phyloP scores from a whole-genome alignment of 1,140 invertebrate species.

The Vanessa atalanta region DNA sequence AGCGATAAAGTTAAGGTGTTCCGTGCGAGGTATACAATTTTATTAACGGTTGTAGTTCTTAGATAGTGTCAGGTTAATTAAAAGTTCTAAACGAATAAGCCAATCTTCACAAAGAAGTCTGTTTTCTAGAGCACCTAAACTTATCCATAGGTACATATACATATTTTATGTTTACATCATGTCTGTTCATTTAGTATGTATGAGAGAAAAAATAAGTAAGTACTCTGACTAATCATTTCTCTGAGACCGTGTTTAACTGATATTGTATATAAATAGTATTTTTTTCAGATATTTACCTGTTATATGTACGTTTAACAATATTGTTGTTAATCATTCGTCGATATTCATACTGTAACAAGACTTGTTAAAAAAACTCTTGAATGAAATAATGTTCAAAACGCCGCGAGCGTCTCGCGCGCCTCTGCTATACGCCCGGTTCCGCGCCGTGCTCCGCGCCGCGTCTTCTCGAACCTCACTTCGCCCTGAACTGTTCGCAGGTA shows the following conservation, averaged over 20 bases:
- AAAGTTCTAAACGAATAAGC: slow-evolving; percentile 12
- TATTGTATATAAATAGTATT: slow-evolving; percentile 26
- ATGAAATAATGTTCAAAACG: slow-evolving; percentile 8
- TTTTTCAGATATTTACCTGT: slow-evolving; percentile 34
- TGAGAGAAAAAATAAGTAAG: slow-evolving; percentile 43
- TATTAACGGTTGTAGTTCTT: slow-evolving; percentile 39
- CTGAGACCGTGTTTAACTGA: slow-evolving; percentile 1
- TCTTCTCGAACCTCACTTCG: slow-evolving; percentile 39
- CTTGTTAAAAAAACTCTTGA: neutral
- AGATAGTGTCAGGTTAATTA: slow-evolving; percentile 45
- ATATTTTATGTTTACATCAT: slow-evolving; percentile 58
- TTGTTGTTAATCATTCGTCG: neutral
- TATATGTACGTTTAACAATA: slow-evolving; percentile 12
- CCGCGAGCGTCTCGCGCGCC: slow-evolving; percentile 48
- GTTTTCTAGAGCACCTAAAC: slow-evolving; percentile 71
- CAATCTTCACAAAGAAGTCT: slow-evolving; percentile 36
- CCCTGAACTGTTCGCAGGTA: slow-evolving; percentile 71
- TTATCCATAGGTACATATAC: slow-evolving; percentile 63
- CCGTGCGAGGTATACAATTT: slow-evolving; percentile 73
- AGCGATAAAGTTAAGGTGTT: slow-evolving; percentile 77
- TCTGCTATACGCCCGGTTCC: slow-evolving; percentile 62
- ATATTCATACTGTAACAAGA: neutral
- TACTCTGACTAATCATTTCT: slow-evolving; percentile 27
- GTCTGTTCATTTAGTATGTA: slow-evolving; percentile 58
- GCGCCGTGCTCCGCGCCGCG: slow-evolving; percentile 34